A percentile compares a stretch with the other conserved stretches of the same genome.
These are phyloP conservation scores for Oxyscelio sp. DNA, from an alignment of 2,888 invertebrate species.

Conservation along the genomic window DNA sequence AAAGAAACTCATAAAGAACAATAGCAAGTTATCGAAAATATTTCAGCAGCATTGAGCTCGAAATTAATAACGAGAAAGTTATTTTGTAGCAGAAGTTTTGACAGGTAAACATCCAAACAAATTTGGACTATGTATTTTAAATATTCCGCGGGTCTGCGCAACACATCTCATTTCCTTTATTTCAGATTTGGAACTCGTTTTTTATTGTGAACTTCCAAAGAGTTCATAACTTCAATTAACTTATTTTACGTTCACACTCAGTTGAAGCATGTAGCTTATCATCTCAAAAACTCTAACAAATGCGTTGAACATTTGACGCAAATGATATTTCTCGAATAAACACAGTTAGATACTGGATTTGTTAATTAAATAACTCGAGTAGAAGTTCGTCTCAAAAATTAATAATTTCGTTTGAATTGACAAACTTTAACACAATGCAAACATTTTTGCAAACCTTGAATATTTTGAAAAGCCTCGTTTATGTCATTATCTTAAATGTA, in stretches of 20 bases:
- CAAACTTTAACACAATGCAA: no score
- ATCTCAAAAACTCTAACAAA: constrained; percentile 17
- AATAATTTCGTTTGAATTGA: no score
- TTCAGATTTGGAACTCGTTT: background rate
- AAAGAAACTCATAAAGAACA: no score
- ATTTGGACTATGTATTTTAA: constrained; percentile 20
- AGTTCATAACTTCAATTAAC: constrained; percentile 29
- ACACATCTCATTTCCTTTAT: constrained; percentile 24
- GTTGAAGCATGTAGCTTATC: constrained; percentile 22
- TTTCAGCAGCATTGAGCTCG: no score
- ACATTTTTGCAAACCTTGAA: no score
- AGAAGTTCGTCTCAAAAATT: no score
- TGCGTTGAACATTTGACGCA: constrained; percentile 2
- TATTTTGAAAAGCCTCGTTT: constrained; percentile 10
- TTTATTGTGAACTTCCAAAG: constrained; percentile 13
- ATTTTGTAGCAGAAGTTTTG: no score
- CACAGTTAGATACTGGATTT: no score
- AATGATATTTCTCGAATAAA: no score
- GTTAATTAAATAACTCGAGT: constrained; percentile 33
- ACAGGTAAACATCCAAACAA: no score
- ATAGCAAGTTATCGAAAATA: no score
- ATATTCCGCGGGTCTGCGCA: constrained; percentile 7
- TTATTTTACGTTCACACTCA: constrained; percentile 14
- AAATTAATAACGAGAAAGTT: no score
- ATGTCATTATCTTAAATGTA: constrained; percentile 25